phyloP scores from a whole-genome alignment of 2,888 invertebrate genomes.

The Drosophila helvetica region DNA sequence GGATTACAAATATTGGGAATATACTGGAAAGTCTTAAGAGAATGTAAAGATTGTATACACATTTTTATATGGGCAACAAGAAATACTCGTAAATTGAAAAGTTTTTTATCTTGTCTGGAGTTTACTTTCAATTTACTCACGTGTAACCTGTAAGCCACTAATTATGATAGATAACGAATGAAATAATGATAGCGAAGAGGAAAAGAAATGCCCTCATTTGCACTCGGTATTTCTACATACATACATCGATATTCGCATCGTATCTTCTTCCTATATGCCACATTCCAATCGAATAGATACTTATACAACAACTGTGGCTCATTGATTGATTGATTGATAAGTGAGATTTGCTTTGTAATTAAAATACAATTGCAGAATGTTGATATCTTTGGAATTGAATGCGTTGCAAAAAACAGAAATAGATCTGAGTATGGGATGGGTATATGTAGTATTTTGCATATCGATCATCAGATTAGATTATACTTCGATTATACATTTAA shows the following conservation, averaged over 20 bases:
- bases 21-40: too few relatives aligned
- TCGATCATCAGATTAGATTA: conserved; percentile 18
- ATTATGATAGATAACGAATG: conserved; percentile 32
- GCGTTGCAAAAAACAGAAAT: conserved; percentile 24
- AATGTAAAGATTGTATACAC: too few relatives aligned
- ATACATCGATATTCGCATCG: neutral
- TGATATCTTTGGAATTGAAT: conserved; percentile 25
- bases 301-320: conserved; percentile 23
- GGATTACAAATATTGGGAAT: too few relatives aligned
- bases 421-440: conserved; percentile 1
- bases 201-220: neutral
- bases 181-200: neutral
- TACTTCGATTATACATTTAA: too few relatives aligned
- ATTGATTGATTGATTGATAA: conserved; percentile 41
- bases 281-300: neutral
- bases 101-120: conserved; percentile 11
- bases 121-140: conserved; percentile 16
- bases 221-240: neutral
- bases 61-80: neutral
- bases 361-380: conserved; percentile 59
- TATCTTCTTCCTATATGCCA: neutral
- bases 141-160: conserved; percentile 25
- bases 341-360: conserved; percentile 48
- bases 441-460: neutral
- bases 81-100: neutral